Evolutionary conservation across 2,888 invertebrate species (phyloP).

Genomic region (Smittia sp.): DNA sequence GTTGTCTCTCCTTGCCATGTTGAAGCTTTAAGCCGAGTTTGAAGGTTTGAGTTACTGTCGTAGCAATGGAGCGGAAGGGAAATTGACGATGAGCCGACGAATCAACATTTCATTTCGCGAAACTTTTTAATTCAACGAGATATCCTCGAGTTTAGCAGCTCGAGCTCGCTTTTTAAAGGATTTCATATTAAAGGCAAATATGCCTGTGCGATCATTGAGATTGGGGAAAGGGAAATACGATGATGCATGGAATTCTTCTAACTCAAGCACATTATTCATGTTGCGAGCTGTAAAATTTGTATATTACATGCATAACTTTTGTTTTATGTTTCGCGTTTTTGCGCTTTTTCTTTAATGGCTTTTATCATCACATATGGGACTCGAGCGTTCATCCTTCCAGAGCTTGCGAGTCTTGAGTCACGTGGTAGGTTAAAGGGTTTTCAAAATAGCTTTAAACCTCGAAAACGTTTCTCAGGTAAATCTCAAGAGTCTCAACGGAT

Average conservation of each 20-base stretch:
- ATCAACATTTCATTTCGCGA: too few species aligned
- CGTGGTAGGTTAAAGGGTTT: neutral
- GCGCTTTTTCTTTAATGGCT: conserved; percentile 30
- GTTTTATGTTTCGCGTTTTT: conserved; percentile 14
- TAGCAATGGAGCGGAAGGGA: too few species aligned
- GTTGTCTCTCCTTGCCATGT: neutral
- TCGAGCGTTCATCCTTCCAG: conserved; percentile 7
- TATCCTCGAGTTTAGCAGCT: too few species aligned
- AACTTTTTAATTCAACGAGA: too few species aligned
- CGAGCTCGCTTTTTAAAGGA: neutral
- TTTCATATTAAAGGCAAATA: too few species aligned
- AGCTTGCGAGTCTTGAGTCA: neutral
- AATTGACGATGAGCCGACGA: too few species aligned
- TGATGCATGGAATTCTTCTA: neutral
- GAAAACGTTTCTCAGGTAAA: neutral
- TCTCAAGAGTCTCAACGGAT: too few species aligned
- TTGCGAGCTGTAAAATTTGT: conserved; percentile 28
- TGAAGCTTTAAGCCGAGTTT: too few species aligned
- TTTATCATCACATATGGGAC: conserved; percentile 35
- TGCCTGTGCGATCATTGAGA: too few species aligned
- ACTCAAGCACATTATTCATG: conserved; percentile 8
- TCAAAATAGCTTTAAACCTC: too few species aligned
- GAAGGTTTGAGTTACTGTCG: too few species aligned
- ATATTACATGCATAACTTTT: conserved; percentile 35
- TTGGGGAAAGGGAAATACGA: neutral